Conservation (phyloP, 2,888 invertebrate species). For the Tachina fera region DNA sequence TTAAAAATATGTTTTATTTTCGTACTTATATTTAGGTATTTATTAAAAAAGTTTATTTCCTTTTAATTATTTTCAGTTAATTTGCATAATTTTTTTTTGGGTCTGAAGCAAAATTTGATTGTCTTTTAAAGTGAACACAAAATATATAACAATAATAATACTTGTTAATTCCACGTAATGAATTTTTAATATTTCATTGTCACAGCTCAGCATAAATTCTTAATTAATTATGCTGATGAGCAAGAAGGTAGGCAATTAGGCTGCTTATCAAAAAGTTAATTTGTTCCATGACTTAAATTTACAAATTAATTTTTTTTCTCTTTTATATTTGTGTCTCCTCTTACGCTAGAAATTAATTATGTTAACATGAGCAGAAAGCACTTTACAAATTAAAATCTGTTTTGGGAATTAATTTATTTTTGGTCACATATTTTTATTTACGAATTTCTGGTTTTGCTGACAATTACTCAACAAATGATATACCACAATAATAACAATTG, state of each 20-base stretch:
- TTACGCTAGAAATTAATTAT: slow-evolving; percentile 22
- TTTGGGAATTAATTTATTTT: background rate
- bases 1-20: no score
- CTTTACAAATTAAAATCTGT: slow-evolving; percentile 28
- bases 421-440: background rate
- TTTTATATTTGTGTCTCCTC: slow-evolving; percentile 33
- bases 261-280: slow-evolving; percentile 27
- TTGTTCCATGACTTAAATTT: slow-evolving; percentile 18
- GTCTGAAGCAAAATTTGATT: no score
- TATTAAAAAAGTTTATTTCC: no score
- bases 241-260: slow-evolving; percentile 7
- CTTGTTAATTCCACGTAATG: background rate
- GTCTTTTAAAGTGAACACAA: background rate
- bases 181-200: background rate
- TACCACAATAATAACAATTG: slow-evolving; percentile 52
- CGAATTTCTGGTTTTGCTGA: slow-evolving; percentile 1
- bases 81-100: no score
- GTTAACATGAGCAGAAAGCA: background rate
- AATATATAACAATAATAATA: background rate
- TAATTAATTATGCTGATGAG: background rate
- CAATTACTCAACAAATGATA: slow-evolving; percentile 12
- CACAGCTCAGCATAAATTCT: background rate
- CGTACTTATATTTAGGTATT: no score
- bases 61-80: no score
- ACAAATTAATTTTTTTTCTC: slow-evolving; percentile 1